phyloP scores from a whole-genome alignment of 2,797 vertebrate species.

The Onychomys torridus region DNA sequence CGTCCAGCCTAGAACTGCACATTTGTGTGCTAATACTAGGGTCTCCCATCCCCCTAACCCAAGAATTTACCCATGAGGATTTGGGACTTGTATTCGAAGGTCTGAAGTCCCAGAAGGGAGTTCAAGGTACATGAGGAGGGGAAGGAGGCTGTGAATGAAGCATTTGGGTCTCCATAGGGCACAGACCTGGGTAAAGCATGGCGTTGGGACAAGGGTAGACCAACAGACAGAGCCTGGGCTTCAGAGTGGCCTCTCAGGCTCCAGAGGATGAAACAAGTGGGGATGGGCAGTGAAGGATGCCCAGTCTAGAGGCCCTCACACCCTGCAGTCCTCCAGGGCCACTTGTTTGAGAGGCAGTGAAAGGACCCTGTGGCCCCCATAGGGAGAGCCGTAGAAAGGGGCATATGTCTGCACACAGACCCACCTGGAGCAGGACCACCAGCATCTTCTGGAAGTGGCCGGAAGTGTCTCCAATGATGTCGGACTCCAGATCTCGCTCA shows the following conservation, averaged over 20 bases:
- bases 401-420: background rate
- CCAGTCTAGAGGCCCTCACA: fast-evolving
- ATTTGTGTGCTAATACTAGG: background rate
- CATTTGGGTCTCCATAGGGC: background rate
- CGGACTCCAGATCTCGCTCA: slow-evolving; percentile 93
- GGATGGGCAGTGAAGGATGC: background rate
- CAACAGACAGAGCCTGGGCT: background rate
- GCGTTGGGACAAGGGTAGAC: background rate
- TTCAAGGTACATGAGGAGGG: background rate
- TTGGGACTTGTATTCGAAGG: background rate
- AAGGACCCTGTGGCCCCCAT: background rate
- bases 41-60: background rate
- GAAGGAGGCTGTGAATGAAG: background rate
- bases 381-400: background rate
- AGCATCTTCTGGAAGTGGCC: slow-evolving; percentile 99
- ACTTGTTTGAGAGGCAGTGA: background rate
- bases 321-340: background rate
- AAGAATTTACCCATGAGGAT: background rate
- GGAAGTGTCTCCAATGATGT: slow-evolving; percentile 92
- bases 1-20: background rate
- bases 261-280: background rate
- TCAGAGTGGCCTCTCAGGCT: background rate
- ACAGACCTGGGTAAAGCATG: background rate
- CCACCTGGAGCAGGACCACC: slow-evolving; percentile 96
- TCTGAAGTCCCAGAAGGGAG: background rate